Conservation (phyloP, 2,113 vertebrate genomes). For the Barnardius zonarius region DNA sequence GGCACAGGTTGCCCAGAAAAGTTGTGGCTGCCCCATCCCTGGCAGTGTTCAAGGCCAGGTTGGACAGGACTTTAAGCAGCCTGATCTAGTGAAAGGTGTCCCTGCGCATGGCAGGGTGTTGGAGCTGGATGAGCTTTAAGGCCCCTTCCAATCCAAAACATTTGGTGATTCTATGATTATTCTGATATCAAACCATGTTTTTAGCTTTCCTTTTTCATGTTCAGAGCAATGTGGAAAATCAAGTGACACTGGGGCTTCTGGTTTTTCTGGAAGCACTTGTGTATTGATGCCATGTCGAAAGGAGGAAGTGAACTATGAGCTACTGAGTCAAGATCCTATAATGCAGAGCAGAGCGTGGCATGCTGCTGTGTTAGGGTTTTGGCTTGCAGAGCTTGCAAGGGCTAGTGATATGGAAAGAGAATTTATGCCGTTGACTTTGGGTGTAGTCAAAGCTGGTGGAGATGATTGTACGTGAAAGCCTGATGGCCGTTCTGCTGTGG, state of each 20-base stretch:
- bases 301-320: background rate
- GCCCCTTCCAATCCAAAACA: background rate
- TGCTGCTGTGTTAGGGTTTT: background rate
- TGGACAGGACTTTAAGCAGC: background rate
- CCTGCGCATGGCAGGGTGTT: background rate
- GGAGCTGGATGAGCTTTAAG: background rate
- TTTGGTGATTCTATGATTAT: background rate
- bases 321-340: too few relatives aligned
- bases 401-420: background rate
- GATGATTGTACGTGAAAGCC: too few relatives aligned
- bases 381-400: background rate
- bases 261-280: background rate
- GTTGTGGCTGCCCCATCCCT: background rate
- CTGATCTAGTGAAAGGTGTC: background rate
- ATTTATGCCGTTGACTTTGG: rapidly evolving
- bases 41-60: background rate
- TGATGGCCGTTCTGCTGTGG: rapidly evolving
- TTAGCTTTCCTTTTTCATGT: background rate
- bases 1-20: background rate
- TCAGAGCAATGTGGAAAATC: background rate
- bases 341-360: background rate
- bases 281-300: rapidly evolving
- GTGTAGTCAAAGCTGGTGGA: background rate
- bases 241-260: background rate
- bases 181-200: background rate